Percentiles rank a stretch among this genome's conserved stretches.
Conservation (phyloP, 2,888 invertebrate species). For the Vandiemenella viatica region DNA sequence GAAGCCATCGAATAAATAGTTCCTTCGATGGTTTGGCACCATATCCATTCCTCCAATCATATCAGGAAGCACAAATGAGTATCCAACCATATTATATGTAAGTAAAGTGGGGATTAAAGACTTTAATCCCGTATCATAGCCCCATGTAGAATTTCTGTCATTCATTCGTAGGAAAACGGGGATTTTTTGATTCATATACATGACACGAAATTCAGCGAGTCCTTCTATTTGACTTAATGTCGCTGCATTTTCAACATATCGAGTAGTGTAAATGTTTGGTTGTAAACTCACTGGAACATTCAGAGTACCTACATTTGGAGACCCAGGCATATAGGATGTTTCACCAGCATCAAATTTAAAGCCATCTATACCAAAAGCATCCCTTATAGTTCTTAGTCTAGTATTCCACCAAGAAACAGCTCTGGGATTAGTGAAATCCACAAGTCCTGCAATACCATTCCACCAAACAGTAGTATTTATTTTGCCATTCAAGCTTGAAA, state of each 20-base stretch:
- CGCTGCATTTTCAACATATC: slow-evolving; percentile 40
- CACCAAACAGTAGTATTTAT: slow-evolving; percentile 30
- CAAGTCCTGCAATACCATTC: slow-evolving; percentile 39
- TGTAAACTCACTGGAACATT: slow-evolving; percentile 37
- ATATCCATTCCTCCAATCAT: slow-evolving; percentile 60
- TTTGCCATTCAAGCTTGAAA: slow-evolving; percentile 26
- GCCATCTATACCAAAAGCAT: slow-evolving; percentile 49
- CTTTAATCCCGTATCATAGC: slow-evolving; percentile 49
- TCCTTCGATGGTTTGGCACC: slow-evolving; percentile 42
- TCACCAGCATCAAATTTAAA: slow-evolving; percentile 77
- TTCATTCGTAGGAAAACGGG: slow-evolving; percentile 62
- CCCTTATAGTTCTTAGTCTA: slow-evolving; percentile 29
- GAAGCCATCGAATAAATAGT: slow-evolving; percentile 62
- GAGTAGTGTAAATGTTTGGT: slow-evolving; percentile 39
- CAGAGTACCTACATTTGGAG: slow-evolving; percentile 21
- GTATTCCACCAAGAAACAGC: slow-evolving; percentile 36
- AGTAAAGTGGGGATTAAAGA: slow-evolving; percentile 57
- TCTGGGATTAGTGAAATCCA: slow-evolving; percentile 58
- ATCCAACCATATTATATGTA: slow-evolving; percentile 46
- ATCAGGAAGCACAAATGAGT: slow-evolving; percentile 61
- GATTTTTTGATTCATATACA: slow-evolving; percentile 49
- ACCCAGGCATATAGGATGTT: slow-evolving; percentile 40
- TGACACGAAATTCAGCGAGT: slow-evolving; percentile 54
- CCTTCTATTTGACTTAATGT: slow-evolving; percentile 42
- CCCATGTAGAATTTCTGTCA: slow-evolving; percentile 58